These are phyloP conservation scores for Hoplostethus atlanticus DNA, from an alignment of 2,797 vertebrate species.

Conservation along the genomic window DNA sequence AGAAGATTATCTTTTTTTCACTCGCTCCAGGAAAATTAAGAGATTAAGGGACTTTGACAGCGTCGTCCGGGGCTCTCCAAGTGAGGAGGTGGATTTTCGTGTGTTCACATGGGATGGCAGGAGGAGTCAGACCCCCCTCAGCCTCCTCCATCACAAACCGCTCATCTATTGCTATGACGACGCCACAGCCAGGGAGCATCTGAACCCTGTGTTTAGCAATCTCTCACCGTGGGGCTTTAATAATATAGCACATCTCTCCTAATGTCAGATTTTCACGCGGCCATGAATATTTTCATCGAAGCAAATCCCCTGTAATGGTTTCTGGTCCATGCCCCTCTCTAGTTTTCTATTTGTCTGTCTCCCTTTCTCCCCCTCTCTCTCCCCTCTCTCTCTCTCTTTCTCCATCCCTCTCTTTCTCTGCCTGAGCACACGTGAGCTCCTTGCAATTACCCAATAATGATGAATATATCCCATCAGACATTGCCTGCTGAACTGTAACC, in stretches of 20 bases:
- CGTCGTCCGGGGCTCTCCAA: not conserved
- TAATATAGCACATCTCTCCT: conserved; percentile 70
- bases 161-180: conserved; percentile 71
- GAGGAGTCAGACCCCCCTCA: conserved; percentile 11
- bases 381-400: conserved; percentile 12
- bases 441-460: conserved; percentile 84
- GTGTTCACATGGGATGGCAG: conserved; percentile 8
- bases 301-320: conserved; percentile 69
- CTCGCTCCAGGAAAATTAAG: not conserved
- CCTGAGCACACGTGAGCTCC: conserved; percentile 55
- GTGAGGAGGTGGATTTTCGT: conserved; percentile 14
- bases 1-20: too few relatives aligned
- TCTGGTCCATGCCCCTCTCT: conserved; percentile 46
- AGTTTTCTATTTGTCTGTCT: conserved; percentile 25
- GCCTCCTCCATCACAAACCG: conserved; percentile 9
- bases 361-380: not conserved
- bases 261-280: conserved; percentile 77
- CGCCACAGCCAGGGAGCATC: conserved; percentile 52
- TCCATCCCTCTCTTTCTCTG: conserved; percentile 46
- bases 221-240: conserved; percentile 71
- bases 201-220: conserved; percentile 66
- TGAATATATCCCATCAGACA: conserved; percentile 83
- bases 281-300: conserved; percentile 69
- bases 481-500: conserved; percentile 81
- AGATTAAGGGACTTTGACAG: conserved; percentile 4